phyloP scores from a whole-genome alignment of 2,113 vertebrate species.

The Chascanopsetta lugubris region DNA sequence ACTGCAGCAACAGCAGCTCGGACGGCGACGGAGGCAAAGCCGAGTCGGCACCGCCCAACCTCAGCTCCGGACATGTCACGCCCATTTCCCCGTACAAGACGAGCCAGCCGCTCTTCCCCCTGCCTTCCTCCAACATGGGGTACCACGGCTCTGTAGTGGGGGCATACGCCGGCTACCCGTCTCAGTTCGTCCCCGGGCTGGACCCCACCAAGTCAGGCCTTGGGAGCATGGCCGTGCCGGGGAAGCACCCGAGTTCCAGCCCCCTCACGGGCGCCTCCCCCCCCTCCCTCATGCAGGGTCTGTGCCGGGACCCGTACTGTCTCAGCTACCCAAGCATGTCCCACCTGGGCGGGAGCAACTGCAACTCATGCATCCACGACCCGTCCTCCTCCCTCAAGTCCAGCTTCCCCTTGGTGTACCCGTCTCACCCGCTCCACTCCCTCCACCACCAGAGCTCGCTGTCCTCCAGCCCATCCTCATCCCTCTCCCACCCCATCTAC shows the following conservation, averaged over 20 bases:
- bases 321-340: conserved; percentile 91
- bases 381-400: conserved; percentile 87
- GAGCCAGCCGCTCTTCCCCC: conserved; percentile 89
- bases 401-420: conserved; percentile 91
- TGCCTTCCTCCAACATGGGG: conserved; percentile 90
- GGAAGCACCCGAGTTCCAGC: conserved; percentile 93
- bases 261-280: conserved; percentile 93
- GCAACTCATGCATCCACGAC: conserved; percentile 93
- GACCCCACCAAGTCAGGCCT: conserved; percentile 90
- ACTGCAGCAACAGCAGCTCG: conserved; percentile 79
- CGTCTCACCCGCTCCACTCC: conserved; percentile 90
- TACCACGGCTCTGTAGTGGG: conserved; percentile 96
- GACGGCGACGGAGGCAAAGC: conserved; percentile 78
- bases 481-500: conserved; percentile 92
- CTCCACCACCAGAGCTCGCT: conserved; percentile 87
- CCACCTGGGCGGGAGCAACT: conserved; percentile 89
- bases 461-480: conserved; percentile 85
- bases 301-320: conserved; percentile 97
- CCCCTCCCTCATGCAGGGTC: conserved; percentile 95
- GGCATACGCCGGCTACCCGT: conserved; percentile 91
- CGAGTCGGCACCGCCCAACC: conserved; percentile 80
- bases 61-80: conserved; percentile 85
- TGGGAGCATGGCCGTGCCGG: conserved; percentile 86
- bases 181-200: conserved; percentile 90
- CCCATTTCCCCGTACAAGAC: conserved; percentile 94